Conservation (phyloP, 2,888 invertebrate genomes). For the Siphlonurus alternatus region DNA sequence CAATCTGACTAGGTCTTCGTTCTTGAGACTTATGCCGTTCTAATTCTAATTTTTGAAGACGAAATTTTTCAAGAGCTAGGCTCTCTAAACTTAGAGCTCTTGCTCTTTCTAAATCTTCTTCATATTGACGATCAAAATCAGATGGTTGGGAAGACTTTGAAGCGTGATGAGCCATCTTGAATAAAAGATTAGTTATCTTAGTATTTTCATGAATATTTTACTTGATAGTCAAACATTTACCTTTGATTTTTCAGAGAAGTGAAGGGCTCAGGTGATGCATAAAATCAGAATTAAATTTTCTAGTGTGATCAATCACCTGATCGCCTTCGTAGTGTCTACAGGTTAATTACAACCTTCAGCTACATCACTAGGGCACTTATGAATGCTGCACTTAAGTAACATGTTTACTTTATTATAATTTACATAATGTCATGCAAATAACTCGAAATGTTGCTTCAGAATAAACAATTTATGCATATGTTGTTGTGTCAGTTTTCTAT, state of each 20-base stretch:
- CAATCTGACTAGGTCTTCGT: background rate
- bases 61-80: constrained; percentile 65
- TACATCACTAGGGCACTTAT: background rate
- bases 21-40: constrained; percentile 19
- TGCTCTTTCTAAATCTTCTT: constrained; percentile 74
- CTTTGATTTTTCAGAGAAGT: too few species aligned
- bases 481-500: background rate
- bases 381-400: background rate
- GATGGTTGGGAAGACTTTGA: background rate
- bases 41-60: constrained; percentile 41
- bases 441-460: background rate
- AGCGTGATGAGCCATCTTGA: background rate
- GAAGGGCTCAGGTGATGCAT: background rate
- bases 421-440: background rate
- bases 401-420: background rate
- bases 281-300: background rate
- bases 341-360: background rate
- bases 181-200: too few species aligned
- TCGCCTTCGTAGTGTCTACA: background rate
- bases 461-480: background rate
- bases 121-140: constrained; percentile 49
- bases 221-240: too few species aligned
- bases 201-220: too few species aligned
- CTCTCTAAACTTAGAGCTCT: constrained; percentile 77
- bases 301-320: background rate